Evolutionary conservation across 2,888 invertebrate genomes (phyloP).

Genomic region (Ectropis crepuscularia): DNA sequence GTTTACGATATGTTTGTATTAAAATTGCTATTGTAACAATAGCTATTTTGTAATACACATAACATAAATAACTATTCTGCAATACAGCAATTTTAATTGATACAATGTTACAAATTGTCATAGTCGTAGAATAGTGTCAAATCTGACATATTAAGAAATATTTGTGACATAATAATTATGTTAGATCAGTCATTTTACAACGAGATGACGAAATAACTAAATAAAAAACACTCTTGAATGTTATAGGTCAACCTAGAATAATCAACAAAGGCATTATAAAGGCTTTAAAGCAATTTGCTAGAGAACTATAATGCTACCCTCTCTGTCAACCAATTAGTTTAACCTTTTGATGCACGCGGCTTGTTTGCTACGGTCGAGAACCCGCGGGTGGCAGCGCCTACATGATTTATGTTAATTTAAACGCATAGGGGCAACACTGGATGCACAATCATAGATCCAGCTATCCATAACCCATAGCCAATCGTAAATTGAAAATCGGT

Average conservation of each 20-base stretch:
- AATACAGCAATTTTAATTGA: too few species aligned
- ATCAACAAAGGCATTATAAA: not conserved
- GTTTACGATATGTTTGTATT: too few species aligned
- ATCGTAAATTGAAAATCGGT: slow-evolving; percentile 73
- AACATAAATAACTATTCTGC: too few species aligned
- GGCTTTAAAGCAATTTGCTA: not conserved
- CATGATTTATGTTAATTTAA: slow-evolving; percentile 72
- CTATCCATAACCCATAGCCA: slow-evolving; percentile 64
- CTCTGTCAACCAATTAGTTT: slow-evolving; percentile 23
- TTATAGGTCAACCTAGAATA: not conserved
- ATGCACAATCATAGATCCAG: slow-evolving; percentile 59
- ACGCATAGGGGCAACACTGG: slow-evolving; percentile 56
- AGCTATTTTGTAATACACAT: too few species aligned
- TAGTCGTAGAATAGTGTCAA: too few species aligned
- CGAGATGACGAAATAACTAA: too few species aligned
- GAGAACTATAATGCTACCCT: slow-evolving; percentile 1
- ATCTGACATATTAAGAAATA: too few species aligned
- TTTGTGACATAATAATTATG: too few species aligned
- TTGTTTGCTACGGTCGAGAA: slow-evolving; percentile 29
- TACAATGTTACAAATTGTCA: too few species aligned
- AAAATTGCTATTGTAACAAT: too few species aligned
- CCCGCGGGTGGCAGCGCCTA: slow-evolving; percentile 35
- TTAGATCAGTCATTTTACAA: too few species aligned
- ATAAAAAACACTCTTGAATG: too few species aligned
- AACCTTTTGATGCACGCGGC: slow-evolving; percentile 29